Evolutionary conservation across 2,797 vertebrate species (phyloP), one percentile per base, ranked within the genome.

Genomic region (Myotis daubentonii): DNA sequence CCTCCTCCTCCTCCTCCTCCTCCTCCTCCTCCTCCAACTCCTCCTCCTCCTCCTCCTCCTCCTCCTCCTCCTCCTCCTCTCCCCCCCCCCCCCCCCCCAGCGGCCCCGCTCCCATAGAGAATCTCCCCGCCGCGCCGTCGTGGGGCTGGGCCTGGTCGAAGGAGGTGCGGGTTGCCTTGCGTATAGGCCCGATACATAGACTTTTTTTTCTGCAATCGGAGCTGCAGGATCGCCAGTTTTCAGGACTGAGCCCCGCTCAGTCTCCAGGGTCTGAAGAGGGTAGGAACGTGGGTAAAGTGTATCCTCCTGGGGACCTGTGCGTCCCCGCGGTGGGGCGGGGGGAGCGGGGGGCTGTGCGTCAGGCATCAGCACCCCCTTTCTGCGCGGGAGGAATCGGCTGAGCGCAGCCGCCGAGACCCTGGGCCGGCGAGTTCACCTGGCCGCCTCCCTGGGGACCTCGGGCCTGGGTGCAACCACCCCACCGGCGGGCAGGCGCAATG

Each of bases 401-500:
- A 33, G 30, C 13, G 8, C 71, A 3, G 2, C 44, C 13, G 3
- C 13, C 0, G 23, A 53, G 79, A 41, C 8, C 20, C 7, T 16
- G 11, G 30, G 41, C 16, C 11, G 8, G 49, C 9, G 55, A n/a
- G 8, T 49, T 44, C 86, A 33, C 49, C 76, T 62, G 76, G 75
- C 75, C 0, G 16, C 41, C 86, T 49, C 41, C 4, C 55, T 2
- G 15, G n/a, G 8, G n/a, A 47, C 41, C 51, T 57, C 15, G 3
- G 68, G 41, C 19, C 44, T 36, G 2, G 16, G 57, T 2, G 38
- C 84, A 38, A 6, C 49, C 36, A 25, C 53, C 22, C 36, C 9
- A 3, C 70, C 16, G 41, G 11, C 23, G 8, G 57, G 22, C 68
- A 2, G 23, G n/a, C n/a, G 60, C 5, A 0, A 20, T 23, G 16